phyloP scores from a whole-genome alignment of 1,140 invertebrate species.

The Diabrotica virgifera region DNA sequence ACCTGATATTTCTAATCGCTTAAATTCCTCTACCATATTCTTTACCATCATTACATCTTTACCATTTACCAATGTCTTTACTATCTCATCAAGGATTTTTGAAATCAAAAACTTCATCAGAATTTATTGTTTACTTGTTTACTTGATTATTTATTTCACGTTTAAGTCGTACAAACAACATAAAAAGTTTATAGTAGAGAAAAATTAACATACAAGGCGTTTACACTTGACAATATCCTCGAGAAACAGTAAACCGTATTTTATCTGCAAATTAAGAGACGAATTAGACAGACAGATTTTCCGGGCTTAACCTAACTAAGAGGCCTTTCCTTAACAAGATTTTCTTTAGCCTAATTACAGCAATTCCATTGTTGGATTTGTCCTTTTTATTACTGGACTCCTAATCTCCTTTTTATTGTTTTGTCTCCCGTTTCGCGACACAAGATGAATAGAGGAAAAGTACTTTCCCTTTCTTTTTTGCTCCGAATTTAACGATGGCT shows the following conservation, averaged over 20 bases:
- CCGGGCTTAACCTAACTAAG: conserved; percentile 26
- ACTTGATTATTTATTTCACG: no score
- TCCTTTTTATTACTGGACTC: conserved; percentile 2
- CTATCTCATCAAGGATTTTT: no score
- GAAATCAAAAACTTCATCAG: no score
- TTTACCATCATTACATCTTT: no score
- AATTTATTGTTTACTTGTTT: no score
- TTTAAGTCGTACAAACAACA: neutral
- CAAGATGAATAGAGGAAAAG: conserved; percentile 1
- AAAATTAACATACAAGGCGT: conserved; percentile 27
- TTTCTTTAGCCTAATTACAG: conserved; percentile 22
- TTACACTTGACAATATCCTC: conserved; percentile 13
- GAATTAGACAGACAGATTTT: conserved; percentile 31
- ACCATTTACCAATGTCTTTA: no score
- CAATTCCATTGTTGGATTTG: conserved; percentile 19
- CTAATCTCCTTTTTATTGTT: conserved; percentile 10
- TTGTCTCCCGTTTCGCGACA: neutral
- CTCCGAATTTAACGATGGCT: no score
- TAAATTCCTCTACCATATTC: no score
- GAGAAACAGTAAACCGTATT: conserved; percentile 8
- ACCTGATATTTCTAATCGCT: no score
- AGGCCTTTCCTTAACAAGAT: conserved; percentile 29
- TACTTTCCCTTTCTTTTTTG: no score
- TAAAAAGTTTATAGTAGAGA: neutral
- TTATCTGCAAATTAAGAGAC: conserved; percentile 27